Base-by-base conservation (phyloP, 2,797 vertebrate genomes). In the Lateolabrax maculatus region DNA sequence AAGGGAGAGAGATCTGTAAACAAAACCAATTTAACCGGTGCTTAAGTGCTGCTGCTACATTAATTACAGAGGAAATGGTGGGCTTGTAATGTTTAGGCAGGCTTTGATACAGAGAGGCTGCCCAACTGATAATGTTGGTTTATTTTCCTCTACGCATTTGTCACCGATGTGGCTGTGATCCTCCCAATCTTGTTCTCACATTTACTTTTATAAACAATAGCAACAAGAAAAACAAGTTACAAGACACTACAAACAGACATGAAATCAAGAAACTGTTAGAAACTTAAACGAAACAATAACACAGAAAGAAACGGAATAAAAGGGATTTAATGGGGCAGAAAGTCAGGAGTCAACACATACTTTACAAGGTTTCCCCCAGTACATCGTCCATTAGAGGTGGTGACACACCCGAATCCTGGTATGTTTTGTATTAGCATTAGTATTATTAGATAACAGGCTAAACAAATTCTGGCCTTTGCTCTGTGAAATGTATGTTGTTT, bases 81-180 rank as follows among this genome's bases (percentile, higher is more conserved):
- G 58, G 66, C n/a, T 68, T 71, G 77, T 78, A 63, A 73, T 84
- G 76, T 84, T 89, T 87, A 75, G 43, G 81, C 25, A 41, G 15
- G 66, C 51, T 73, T 69, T 73, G 68, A 74, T 75, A 75, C 9
- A 27, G 57, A 49, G 61, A 66, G 25, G 16, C 63, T 53, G 52
- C 49, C 41, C 37, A 63, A 48, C 68, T 79, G 67, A 79, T 77
- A 46, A 69, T 52, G 10, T 51, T 52, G 36, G 48, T 65, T 23
- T 64, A 23, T 34, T 71, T 71, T 51, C 37, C 31, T 34, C 10
- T 23, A 62, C 9, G 0, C 11, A 29, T 48, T 65, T 9, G 23
- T 36, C 66, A 29, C 49, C 44, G 48, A 61, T 37, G 41, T 39
- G 29, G 21, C 41, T 55, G 46, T 23, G 48, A 71, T 57, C 49